Evolutionary conservation across 2,888 invertebrate species (phyloP), one percentile per base, ranked within the genome.

Genomic region (Bombyx huttoni): DNA sequence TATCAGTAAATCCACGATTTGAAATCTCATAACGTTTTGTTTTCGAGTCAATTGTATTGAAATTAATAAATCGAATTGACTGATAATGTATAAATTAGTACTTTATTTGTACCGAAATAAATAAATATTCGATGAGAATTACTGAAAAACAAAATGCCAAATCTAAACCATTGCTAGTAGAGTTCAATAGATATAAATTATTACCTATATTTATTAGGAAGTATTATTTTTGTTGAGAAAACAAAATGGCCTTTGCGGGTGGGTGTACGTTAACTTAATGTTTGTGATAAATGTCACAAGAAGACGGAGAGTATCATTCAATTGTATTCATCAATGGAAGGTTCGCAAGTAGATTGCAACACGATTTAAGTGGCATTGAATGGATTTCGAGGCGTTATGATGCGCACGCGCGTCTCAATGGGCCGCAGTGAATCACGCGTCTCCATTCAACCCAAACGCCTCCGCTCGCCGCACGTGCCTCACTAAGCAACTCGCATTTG

Each of bases 21-120:
- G 75, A 81, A 80, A 85, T 85, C 83, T 83, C 74, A 71, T 84
- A 84, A 86, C 82, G 82, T 85, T 81, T 83, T 83, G 82, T 78
- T 78, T 82, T 74, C 69, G 75, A 81, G 78, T 74, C 70, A 76
- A 80, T 75, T 68, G 67, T 3, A 24, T 1, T 24, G 24, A 24
- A 24, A 3, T 24, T 24, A 24, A 24, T 24, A 24, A 24, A 24
- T 24, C 24, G 24, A 5, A 24, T 24, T 24, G 24, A 24, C 24
- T 24, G 24, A 24, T 24, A 24, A 24, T 24, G 24, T 24, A 24
- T 24, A 24, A 24, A 24, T 24, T 3, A 2, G 3, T 24, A 24
- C 24, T 24, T 24, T 24, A 5, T 24, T 24, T 24, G 24, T 24
- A 5, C 5, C 24, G 24, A 24, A 24, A 24, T 24, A 24, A n/a